phyloP scores from a whole-genome alignment of 64 coral and sea anemone species.

The Stichodactyla helianthus region DNA sequence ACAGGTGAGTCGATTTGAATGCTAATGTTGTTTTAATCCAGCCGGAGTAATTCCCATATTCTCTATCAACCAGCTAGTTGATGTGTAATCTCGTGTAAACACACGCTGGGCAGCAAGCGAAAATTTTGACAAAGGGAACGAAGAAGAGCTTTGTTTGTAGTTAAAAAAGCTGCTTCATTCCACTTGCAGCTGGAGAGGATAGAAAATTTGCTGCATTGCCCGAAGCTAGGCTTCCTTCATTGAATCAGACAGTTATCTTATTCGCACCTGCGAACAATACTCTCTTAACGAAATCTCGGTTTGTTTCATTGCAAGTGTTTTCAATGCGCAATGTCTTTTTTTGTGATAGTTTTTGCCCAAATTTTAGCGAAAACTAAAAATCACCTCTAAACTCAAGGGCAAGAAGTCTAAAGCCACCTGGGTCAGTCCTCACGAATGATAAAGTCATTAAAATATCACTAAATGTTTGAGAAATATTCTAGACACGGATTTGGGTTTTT shows the following conservation, averaged over 20 bases:
- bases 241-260: background rate
- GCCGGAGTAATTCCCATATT: background rate
- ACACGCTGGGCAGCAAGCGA: background rate
- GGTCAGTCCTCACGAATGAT: no score
- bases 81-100: background rate
- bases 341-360: no score
- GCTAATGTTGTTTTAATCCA: background rate
- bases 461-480: no score
- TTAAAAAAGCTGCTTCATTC: background rate
- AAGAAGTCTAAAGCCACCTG: background rate
- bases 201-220: background rate
- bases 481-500: no score
- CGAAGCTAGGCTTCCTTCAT: background rate
- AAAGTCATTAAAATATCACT: no score
- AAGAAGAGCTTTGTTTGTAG: conserved; percentile 26
- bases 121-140: conserved; percentile 24
- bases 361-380: no score
- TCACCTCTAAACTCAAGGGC: no score
- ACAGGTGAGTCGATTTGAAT: conserved; percentile 50
- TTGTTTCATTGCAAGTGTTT: background rate
- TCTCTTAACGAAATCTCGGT: background rate
- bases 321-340: background rate
- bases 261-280: background rate
- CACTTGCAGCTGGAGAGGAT: background rate
- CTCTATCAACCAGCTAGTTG: background rate